These are phyloP conservation scores for Parotocinclus haroldoi DNA, from an alignment of 2,797 vertebrate genomes.

Conservation along the genomic window DNA sequence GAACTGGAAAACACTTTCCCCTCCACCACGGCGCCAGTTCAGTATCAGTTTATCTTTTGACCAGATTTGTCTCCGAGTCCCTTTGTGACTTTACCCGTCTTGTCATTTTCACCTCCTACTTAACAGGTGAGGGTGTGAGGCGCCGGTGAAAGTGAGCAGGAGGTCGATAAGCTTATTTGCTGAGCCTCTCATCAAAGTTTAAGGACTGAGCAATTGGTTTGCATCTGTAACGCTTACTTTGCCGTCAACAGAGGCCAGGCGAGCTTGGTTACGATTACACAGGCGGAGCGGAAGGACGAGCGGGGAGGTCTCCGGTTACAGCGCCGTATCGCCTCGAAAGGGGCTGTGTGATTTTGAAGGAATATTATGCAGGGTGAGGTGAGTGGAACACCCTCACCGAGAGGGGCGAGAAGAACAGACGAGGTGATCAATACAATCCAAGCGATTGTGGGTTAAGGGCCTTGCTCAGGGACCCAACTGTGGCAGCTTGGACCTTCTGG, in stretches of 20 bases:
- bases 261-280: slow-evolving; percentile 68
- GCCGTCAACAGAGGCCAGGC: slow-evolving; percentile 75
- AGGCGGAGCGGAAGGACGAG: slow-evolving; percentile 52
- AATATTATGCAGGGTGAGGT: slow-evolving; percentile 75
- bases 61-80: slow-evolving; percentile 69
- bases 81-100: slow-evolving; percentile 69
- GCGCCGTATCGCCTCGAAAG: slow-evolving; percentile 66
- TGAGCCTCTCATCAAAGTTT: slow-evolving; percentile 75
- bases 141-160: slow-evolving; percentile 64
- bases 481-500: too few species aligned
- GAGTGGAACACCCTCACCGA: slow-evolving; percentile 69
- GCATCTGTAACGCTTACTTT: slow-evolving; percentile 79
- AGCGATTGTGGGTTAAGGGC: too few species aligned
- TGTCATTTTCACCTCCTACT: slow-evolving; percentile 66
- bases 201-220: slow-evolving; percentile 81
- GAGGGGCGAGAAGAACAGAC: slow-evolving; percentile 65
- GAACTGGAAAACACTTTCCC: too few species aligned
- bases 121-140: slow-evolving; percentile 51
- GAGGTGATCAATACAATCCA: too few species aligned
- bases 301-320: slow-evolving; percentile 55
- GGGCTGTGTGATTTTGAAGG: slow-evolving; percentile 69
- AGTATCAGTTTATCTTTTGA: slow-evolving; percentile 70
- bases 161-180: slow-evolving; percentile 73
- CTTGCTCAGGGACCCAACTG: too few species aligned
- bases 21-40: too few species aligned